These are phyloP conservation scores for Thryonomys swinderianus DNA, from an alignment of 2,113 vertebrate genomes.

Conservation along the genomic window DNA sequence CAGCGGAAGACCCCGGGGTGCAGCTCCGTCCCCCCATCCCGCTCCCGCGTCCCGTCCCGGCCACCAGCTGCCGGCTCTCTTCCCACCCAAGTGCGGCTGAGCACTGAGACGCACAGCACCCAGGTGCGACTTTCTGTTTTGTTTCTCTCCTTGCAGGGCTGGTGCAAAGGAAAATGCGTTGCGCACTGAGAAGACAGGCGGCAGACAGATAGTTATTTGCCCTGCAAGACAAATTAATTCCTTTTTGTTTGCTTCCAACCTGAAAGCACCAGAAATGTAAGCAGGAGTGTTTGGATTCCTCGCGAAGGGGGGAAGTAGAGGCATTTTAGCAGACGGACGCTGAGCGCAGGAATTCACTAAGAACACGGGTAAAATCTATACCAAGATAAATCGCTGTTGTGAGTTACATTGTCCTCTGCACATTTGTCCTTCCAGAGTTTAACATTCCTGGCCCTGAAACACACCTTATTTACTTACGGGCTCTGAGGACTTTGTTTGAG, in stretches of 20 bases:
- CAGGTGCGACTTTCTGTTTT: neutral
- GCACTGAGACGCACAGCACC: neutral
- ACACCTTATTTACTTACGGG: neutral
- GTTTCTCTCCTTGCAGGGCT: neutral
- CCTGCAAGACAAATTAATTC: neutral
- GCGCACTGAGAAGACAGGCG: neutral
- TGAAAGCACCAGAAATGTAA: neutral
- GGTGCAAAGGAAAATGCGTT: neutral
- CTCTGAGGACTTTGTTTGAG: neutral
- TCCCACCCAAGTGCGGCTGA: neutral
- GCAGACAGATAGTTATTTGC: neutral
- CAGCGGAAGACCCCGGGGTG: rapidly evolving
- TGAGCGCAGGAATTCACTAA: neutral
- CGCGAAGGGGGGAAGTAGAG: too few relatives aligned
- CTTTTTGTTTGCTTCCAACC: neutral
- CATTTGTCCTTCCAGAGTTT: neutral
- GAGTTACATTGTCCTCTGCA: neutral
- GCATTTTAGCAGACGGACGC: too few relatives aligned
- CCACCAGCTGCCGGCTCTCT: neutral
- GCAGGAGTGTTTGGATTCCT: neutral
- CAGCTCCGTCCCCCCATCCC: too few relatives aligned
- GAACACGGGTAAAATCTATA: neutral
- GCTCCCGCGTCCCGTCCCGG: too few relatives aligned
- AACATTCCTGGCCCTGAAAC: neutral
- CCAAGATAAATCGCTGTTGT: neutral